phyloP scores from a whole-genome alignment of 2,797 vertebrate genomes.

The Ara ararauna region DNA sequence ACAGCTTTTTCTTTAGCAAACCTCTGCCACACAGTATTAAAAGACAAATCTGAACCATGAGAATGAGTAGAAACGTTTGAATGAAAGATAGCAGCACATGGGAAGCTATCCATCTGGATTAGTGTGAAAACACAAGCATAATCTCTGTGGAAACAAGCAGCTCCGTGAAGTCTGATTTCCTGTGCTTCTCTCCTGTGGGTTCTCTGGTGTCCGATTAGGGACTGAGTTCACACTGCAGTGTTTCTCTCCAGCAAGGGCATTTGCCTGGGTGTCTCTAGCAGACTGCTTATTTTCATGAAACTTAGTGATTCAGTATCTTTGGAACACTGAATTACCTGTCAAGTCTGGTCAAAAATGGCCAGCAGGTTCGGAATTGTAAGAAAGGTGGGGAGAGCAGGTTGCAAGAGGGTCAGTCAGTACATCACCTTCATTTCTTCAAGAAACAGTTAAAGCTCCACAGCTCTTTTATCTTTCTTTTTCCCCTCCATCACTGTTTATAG shows the following conservation, averaged over 20 bases:
- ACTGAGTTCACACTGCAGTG: background rate
- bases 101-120: constrained; percentile 59
- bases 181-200: constrained; percentile 46
- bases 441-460: background rate
- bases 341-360: background rate
- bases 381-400: background rate
- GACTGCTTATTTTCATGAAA: background rate
- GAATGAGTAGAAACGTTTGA: constrained; percentile 2
- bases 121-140: constrained; percentile 52
- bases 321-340: background rate
- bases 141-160: constrained; percentile 57
- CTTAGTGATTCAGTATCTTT: background rate
- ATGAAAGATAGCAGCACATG: constrained; percentile 65
- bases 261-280: background rate
- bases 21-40: background rate
- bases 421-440: background rate
- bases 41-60: constrained; percentile 13
- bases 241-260: background rate
- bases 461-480: background rate
- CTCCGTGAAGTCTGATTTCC: constrained; percentile 49
- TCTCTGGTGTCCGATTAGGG: constrained; percentile 5
- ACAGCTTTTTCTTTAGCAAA: constrained; percentile 5
- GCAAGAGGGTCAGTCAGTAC: background rate
- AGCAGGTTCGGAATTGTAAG: background rate
- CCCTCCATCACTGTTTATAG: background rate